Percentiles rank a stretch among this genome's conserved stretches.
Evolutionary conservation across 2,888 invertebrate genomes (phyloP).

Genomic region (Balanococcus diminutus): DNA sequence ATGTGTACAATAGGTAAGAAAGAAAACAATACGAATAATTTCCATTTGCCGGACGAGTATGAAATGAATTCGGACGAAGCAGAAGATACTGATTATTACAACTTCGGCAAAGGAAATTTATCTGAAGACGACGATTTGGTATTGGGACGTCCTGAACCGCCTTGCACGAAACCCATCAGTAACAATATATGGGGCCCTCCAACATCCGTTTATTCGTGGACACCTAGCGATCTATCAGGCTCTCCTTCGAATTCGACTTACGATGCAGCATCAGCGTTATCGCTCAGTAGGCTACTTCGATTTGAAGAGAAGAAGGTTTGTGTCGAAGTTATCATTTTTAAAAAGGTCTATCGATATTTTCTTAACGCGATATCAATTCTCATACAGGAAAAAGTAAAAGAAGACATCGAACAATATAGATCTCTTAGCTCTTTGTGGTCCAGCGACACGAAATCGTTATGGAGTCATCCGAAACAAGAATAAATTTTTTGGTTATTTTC

Average conservation of each 20-base stretch:
- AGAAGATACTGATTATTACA: constrained; percentile 16
- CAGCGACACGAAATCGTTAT: constrained; percentile 39
- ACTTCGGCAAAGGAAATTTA: constrained; percentile 32
- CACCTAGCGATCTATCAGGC: constrained; percentile 33
- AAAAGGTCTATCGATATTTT: not conserved
- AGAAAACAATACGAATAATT: constrained; percentile 10
- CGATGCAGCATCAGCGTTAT: constrained; percentile 43
- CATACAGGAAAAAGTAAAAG: constrained; percentile 1
- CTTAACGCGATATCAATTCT: not conserved
- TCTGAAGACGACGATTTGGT: constrained; percentile 39
- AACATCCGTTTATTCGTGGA: constrained; percentile 31
- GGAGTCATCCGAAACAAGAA: constrained; percentile 51
- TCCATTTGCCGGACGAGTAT: constrained; percentile 10
- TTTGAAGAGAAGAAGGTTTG: constrained; percentile 46
- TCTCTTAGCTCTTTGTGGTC: constrained; percentile 47
- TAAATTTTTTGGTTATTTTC: constrained; percentile 33
- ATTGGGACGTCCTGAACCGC: not conserved
- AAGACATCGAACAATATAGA: constrained; percentile 45
- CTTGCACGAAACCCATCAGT: not conserved
- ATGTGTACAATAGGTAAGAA: not conserved
- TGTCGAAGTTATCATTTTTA: not conserved
- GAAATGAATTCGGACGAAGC: constrained; percentile 45
- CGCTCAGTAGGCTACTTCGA: constrained; percentile 37
- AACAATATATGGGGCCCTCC: constrained; percentile 47
- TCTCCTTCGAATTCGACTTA: constrained; percentile 35